phyloP scores from a whole-genome alignment of 2,113 vertebrate species.

The Saccopteryx leptura region DNA sequence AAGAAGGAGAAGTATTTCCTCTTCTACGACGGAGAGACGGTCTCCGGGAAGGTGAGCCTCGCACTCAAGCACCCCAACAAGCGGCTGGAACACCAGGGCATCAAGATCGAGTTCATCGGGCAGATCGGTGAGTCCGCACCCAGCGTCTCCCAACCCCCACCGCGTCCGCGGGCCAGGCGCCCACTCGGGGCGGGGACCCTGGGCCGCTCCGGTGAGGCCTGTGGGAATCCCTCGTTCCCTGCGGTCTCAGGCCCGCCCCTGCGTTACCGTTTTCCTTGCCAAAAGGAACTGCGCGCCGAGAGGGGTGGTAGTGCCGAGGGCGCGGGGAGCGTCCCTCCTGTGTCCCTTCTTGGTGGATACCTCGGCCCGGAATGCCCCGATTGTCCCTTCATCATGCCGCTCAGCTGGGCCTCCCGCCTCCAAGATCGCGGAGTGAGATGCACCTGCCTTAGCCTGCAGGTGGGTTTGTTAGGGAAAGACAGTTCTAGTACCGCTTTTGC shows the following conservation, averaged over 20 bases:
- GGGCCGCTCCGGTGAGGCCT: slow-evolving; percentile 10
- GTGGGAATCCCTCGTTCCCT: neutral
- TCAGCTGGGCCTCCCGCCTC: neutral
- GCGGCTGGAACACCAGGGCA: slow-evolving; percentile 97
- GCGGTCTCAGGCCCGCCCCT: neutral
- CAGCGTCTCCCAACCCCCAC: neutral
- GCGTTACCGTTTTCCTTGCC: neutral
- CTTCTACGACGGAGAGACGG: slow-evolving; percentile 98
- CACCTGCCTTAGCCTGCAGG: neutral
- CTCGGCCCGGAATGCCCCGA: neutral
- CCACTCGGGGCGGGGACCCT: neutral
- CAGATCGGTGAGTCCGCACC: slow-evolving; percentile 94
- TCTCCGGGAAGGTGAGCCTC: slow-evolving; percentile 95
- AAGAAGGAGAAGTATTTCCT: slow-evolving; percentile 98
- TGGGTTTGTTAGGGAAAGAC: neutral
- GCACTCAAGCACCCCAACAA: slow-evolving; percentile 96
- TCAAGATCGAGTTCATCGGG: slow-evolving; percentile 98
- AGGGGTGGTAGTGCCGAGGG: neutral
- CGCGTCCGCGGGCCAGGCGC: neutral
- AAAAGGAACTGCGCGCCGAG: slow-evolving; percentile 32
- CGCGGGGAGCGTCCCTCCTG: neutral
- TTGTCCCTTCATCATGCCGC: neutral
- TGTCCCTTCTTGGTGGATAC: neutral
- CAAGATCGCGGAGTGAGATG: neutral
- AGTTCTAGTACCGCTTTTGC: neutral